Conservation (phyloP, 1,140 invertebrate species). For the Lordiphosa clarofinis region DNA sequence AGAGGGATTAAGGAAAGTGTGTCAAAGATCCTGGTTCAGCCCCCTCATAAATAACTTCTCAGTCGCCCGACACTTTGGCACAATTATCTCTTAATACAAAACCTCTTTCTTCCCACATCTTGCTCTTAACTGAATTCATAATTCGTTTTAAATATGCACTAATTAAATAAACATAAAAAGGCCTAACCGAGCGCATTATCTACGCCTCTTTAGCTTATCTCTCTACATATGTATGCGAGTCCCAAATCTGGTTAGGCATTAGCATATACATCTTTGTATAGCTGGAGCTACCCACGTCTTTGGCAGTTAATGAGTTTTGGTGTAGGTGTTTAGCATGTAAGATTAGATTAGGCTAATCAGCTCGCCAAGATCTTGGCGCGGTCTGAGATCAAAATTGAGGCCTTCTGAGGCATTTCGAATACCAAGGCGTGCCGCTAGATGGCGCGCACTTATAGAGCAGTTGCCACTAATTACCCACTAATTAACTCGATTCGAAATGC, state of each 20-base stretch:
- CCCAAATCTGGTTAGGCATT: slow-evolving; percentile 45
- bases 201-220: slow-evolving; percentile 75
- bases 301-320: slow-evolving; percentile 52
- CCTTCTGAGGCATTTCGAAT: slow-evolving; percentile 9
- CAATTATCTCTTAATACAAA: slow-evolving; percentile 4
- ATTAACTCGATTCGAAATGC: slow-evolving; percentile 64
- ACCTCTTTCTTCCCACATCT: slow-evolving; percentile 5
- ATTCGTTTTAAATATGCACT: slow-evolving; percentile 61
- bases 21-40: not conserved
- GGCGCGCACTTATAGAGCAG: slow-evolving; percentile 17
- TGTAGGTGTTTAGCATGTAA: slow-evolving; percentile 70
- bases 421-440: slow-evolving; percentile 38
- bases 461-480: slow-evolving; percentile 57
- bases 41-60: not conserved
- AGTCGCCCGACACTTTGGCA: not conserved
- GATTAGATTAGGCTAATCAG: slow-evolving; percentile 76
- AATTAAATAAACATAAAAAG: slow-evolving; percentile 74
- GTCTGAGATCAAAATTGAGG: not conserved
- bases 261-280: slow-evolving; percentile 28
- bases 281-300: not conserved
- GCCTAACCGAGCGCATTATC: slow-evolving; percentile 47
- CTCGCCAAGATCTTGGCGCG: slow-evolving; percentile 30
- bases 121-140: slow-evolving; percentile 47
- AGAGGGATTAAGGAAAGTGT: not conserved
- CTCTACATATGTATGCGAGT: slow-evolving; percentile 39